Evolutionary conservation across 2,113 vertebrate species (phyloP).

Genomic region (Monopterus albus): DNA sequence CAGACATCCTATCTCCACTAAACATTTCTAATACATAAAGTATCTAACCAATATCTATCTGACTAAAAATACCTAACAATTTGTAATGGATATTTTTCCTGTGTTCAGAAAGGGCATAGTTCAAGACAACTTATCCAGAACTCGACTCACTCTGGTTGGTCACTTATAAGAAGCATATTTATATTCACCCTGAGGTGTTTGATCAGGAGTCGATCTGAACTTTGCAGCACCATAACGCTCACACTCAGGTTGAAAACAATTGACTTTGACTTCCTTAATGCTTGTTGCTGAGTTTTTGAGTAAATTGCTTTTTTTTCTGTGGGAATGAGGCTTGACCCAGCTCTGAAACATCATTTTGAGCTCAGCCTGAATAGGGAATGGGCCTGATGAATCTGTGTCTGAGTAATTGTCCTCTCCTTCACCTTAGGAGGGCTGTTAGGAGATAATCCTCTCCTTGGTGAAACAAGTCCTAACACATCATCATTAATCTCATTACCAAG

Average conservation of each 20-base stretch:
- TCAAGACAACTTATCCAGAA: slow-evolving; percentile 5
- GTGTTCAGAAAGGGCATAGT: neutral
- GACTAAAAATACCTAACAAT: too few relatives aligned
- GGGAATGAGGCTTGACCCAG: slow-evolving; percentile 60
- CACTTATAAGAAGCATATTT: slow-evolving; percentile 30
- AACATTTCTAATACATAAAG: too few relatives aligned
- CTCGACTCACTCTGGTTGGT: neutral
- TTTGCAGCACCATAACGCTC: slow-evolving; percentile 20
- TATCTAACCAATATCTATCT: too few relatives aligned
- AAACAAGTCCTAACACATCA: slow-evolving; percentile 77
- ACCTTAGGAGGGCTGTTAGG: slow-evolving; percentile 70
- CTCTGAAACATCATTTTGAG: slow-evolving; percentile 60
- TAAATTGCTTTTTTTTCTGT: slow-evolving; percentile 57
- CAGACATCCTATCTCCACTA: too few relatives aligned
- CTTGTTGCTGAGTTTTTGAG: slow-evolving; percentile 36
- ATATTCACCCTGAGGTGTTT: slow-evolving; percentile 38
- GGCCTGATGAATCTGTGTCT: slow-evolving; percentile 61
- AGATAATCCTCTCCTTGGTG: slow-evolving; percentile 79
- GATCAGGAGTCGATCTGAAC: slow-evolving; percentile 36
- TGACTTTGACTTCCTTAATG: slow-evolving; percentile 58
- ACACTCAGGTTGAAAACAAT: slow-evolving; percentile 54
- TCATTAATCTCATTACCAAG: slow-evolving; percentile 79
- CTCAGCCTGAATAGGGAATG: slow-evolving; percentile 45
- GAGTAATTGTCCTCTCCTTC: slow-evolving; percentile 78
- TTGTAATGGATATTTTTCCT: slow-evolving; percentile 12